These are phyloP conservation scores for Phalacrocorax pelagicus DNA, from an alignment of 2,113 vertebrate genomes.

Conservation along the genomic window DNA sequence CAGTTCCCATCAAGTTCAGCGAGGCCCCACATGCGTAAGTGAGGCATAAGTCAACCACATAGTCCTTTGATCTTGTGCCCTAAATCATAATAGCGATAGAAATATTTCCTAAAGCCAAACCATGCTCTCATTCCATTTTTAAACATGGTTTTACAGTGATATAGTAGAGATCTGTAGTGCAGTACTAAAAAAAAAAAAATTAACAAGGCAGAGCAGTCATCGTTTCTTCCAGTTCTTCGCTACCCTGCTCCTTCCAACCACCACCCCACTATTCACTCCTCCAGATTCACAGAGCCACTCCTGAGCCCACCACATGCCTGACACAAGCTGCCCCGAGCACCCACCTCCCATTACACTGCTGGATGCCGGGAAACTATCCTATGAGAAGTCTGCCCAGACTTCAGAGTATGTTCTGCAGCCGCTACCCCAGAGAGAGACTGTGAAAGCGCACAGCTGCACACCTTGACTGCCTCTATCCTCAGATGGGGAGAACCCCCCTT, in stretches of 20 bases:
- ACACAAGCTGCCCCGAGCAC: not conserved
- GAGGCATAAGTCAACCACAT: constrained; percentile 51
- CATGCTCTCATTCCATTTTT: constrained; percentile 41
- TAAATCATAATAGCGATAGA: constrained; percentile 29
- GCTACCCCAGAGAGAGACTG: not conserved
- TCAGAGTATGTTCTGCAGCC: not conserved
- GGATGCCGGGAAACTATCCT: not conserved
- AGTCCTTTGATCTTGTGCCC: constrained; percentile 53
- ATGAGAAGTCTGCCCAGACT: not conserved
- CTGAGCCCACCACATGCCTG: not conserved
- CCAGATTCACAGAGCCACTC: not conserved
- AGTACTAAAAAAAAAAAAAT: not conserved
- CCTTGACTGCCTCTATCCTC: not conserved
- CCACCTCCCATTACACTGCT: not conserved
- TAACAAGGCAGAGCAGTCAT: not conserved
- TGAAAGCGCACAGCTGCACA: not conserved
- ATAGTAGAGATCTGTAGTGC: not conserved
- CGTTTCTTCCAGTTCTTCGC: not conserved
- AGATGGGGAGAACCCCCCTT: not conserved
- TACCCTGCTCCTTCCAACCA: not conserved
- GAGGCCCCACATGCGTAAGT: constrained; percentile 54
- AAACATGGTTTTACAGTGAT: constrained; percentile 35
- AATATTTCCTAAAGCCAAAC: constrained; percentile 56
- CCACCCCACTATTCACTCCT: not conserved
- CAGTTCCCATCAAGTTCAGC: constrained; percentile 49